Evolutionary conservation across 2,888 invertebrate species (phyloP).

Genomic region (Coenonympha arcania): DNA sequence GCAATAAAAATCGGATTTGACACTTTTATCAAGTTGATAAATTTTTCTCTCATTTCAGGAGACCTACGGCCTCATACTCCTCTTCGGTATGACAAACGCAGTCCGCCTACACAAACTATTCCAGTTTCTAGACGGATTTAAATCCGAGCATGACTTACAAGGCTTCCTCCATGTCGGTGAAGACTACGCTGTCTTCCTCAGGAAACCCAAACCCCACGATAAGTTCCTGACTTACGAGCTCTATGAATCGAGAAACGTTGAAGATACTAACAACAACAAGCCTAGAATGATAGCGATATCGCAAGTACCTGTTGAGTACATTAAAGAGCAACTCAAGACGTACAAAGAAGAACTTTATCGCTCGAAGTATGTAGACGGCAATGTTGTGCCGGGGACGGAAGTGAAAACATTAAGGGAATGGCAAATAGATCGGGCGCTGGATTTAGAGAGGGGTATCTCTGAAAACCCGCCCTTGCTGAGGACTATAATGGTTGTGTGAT

Average conservation of each 20-base stretch:
- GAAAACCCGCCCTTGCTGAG: constrained; percentile 38
- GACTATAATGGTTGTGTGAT: constrained; percentile 28
- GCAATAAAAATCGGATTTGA: too few relatives aligned
- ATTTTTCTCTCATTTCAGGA: constrained; percentile 12
- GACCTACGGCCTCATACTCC: constrained; percentile 21
- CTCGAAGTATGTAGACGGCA: constrained; percentile 49
- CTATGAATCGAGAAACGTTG: constrained; percentile 52
- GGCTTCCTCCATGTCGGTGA: constrained; percentile 58
- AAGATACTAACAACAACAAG: constrained; percentile 37
- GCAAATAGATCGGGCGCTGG: constrained; percentile 53
- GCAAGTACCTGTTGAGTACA: constrained; percentile 52
- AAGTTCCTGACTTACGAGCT: constrained; percentile 52
- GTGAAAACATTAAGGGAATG: constrained; percentile 59
- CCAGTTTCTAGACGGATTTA: constrained; percentile 54
- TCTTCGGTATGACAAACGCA: constrained; percentile 22
- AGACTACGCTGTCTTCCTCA: constrained; percentile 54
- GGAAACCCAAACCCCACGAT: constrained; percentile 49
- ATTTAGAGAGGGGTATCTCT: constrained; percentile 29
- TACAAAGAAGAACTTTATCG: constrained; percentile 49
- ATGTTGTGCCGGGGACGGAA: constrained; percentile 52
- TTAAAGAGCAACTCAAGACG: constrained; percentile 50
- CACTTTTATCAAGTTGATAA: neutral
- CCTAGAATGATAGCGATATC: constrained; percentile 54
- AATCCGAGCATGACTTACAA: constrained; percentile 45
- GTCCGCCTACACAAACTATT: constrained; percentile 58